A percentile compares a stretch with the other conserved stretches of the same genome.
Conservation (phyloP, 2,888 invertebrate species). For the Apodemia mormo region DNA sequence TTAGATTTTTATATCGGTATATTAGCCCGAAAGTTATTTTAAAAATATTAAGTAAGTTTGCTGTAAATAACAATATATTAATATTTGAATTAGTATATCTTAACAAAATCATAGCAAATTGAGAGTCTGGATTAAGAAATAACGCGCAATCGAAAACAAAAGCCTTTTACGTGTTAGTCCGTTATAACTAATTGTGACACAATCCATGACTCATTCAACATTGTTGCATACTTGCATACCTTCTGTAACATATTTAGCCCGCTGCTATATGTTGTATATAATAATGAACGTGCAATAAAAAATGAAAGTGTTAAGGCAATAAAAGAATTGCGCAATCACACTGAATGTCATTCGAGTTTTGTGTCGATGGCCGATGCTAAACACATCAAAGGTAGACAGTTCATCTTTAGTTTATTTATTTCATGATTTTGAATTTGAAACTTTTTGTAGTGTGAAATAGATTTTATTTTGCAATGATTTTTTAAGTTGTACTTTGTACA, state of each 20-base stretch:
- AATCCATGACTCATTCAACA: neutral
- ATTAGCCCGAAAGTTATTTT: too few relatives aligned
- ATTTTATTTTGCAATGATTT: slow-evolving; percentile 16
- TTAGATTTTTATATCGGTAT: too few relatives aligned
- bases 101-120: neutral
- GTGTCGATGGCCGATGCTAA: slow-evolving; percentile 19
- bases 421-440: neutral
- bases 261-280: slow-evolving; percentile 15
- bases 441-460: slow-evolving; percentile 12
- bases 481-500: neutral
- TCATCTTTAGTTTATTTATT: neutral
- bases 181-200: slow-evolving; percentile 8
- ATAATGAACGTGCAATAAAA: slow-evolving; percentile 33
- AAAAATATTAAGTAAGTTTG: too few relatives aligned
- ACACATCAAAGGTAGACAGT: neutral
- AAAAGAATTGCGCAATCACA: slow-evolving; percentile 35
- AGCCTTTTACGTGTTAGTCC: slow-evolving; percentile 8
- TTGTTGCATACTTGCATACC: slow-evolving; percentile 15
- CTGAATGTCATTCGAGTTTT: slow-evolving; percentile 25
- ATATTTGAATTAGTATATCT: too few relatives aligned
- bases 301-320: slow-evolving; percentile 39
- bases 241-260: slow-evolving; percentile 13
- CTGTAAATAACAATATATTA: too few relatives aligned
- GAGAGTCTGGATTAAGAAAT: neutral
- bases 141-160: slow-evolving; percentile 6